These are phyloP conservation scores for Dendrocincla fuliginosa DNA, from an alignment of 2,797 vertebrate genomes.

Conservation along the genomic window DNA sequence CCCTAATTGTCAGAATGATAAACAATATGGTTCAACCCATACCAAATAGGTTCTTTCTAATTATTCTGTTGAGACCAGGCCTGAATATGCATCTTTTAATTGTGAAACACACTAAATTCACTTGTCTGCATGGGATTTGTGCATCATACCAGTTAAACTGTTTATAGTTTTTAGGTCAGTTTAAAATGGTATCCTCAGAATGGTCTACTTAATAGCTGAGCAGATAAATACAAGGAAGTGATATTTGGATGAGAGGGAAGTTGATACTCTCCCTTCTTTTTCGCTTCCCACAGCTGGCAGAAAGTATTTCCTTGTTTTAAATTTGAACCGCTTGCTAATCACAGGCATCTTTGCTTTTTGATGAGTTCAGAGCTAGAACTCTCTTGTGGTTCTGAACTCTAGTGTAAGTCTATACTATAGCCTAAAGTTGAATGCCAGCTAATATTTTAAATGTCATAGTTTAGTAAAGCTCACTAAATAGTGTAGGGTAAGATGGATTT, in stretches of 20 bases:
- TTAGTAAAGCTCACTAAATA: background rate
- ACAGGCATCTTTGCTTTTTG: background rate
- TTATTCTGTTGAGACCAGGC: background rate
- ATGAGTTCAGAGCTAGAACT: background rate
- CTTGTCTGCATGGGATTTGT: background rate
- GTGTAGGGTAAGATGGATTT: background rate
- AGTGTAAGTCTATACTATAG: background rate
- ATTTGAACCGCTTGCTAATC: background rate
- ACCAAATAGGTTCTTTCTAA: background rate
- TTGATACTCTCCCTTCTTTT: background rate
- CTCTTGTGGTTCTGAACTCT: background rate
- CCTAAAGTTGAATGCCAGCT: background rate
- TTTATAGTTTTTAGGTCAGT: background rate
- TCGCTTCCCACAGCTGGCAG: background rate
- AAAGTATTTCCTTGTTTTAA: slow-evolving; percentile 50
- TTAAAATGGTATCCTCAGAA: background rate
- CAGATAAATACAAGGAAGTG: slow-evolving; percentile 27
- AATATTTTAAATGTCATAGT: background rate
- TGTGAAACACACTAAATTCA: background rate
- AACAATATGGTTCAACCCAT: background rate
- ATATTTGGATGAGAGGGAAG: slow-evolving; percentile 3
- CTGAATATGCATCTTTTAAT: background rate
- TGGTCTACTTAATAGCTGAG: background rate
- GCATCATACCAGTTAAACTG: background rate
- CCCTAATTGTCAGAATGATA: background rate